Conservation (phyloP, 2,797 vertebrate species). For the Hephaestus fuliginosus region DNA sequence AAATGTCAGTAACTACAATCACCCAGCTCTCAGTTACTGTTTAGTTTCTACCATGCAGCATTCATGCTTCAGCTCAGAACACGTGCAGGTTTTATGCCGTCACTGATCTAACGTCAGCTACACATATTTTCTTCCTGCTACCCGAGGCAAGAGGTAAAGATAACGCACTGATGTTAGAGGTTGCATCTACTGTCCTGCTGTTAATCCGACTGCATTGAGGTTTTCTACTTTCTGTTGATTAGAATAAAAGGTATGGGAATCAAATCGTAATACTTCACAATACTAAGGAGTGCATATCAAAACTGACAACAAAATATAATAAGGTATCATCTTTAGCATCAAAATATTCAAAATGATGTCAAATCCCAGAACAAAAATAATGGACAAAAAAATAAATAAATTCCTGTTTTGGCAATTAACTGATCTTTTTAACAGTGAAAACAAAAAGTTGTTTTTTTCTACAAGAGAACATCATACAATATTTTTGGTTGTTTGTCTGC, state of each 20-base stretch:
- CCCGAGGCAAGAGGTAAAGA: constrained; percentile 10
- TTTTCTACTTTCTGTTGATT: background rate
- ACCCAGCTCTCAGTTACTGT: constrained; percentile 33
- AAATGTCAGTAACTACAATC: constrained; percentile 49
- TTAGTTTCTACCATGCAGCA: constrained; percentile 16
- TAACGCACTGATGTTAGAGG: constrained; percentile 12
- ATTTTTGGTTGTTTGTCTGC: background rate
- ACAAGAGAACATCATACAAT: background rate
- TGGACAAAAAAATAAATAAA: background rate
- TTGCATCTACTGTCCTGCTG: background rate
- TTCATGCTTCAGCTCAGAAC: constrained; percentile 1
- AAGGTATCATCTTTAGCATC: background rate
- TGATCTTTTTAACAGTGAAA: background rate
- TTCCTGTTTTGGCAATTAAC: background rate
- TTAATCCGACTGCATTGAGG: background rate
- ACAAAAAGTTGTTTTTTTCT: background rate
- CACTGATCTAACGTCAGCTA: constrained; percentile 22
- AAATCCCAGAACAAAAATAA: background rate
- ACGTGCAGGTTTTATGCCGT: constrained; percentile 1
- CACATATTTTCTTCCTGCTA: constrained; percentile 8
- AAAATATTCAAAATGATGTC: background rate
- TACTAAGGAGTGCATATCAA: background rate
- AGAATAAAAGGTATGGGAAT: background rate
- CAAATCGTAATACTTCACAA: background rate
- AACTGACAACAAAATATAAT: background rate